phyloP scores from a whole-genome alignment of 37 sponge, comb jelly and placozoan species.

The Aplysina aerophoba region DNA sequence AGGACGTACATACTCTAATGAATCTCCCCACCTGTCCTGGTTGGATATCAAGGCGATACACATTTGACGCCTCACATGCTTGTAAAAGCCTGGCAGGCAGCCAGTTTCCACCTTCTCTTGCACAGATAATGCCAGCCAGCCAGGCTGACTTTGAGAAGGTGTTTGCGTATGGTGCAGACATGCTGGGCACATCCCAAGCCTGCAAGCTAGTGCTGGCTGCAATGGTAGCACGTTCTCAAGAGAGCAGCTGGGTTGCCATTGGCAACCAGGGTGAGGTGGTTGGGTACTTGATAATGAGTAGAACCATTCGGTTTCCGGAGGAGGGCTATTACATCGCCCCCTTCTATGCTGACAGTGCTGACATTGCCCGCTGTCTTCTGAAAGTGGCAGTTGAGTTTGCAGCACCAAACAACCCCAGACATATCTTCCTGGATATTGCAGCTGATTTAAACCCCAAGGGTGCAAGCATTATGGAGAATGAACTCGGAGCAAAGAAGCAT shows the following conservation, averaged over 20 bases:
- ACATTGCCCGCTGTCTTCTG: conserved; percentile 12
- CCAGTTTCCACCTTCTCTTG: neutral
- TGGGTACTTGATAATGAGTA: conserved; percentile 20
- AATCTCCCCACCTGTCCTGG: too few species aligned
- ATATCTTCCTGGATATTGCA: too few species aligned
- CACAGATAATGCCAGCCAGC: neutral
- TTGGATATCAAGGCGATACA: conserved; percentile 24
- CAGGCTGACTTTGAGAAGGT: neutral
- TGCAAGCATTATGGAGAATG: too few species aligned
- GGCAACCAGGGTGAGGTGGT: neutral
- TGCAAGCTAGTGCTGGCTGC: neutral
- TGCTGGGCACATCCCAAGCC: neutral
- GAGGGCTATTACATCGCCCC: conserved; percentile 13
- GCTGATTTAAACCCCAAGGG: too few species aligned
- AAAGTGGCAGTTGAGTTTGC: conserved; percentile 13
- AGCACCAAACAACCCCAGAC: too few species aligned
- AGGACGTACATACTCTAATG: too few species aligned
- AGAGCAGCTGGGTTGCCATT: neutral
- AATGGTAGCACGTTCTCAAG: neutral
- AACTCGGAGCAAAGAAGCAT: too few species aligned
- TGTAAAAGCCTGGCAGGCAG: neutral
- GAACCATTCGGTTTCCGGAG: neutral
- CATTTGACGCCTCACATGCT: neutral
- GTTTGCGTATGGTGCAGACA: neutral
- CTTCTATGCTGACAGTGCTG: conserved; percentile 5